Conservation (phyloP, 2,888 invertebrate genomes). For the Folsomia manolachei region DNA sequence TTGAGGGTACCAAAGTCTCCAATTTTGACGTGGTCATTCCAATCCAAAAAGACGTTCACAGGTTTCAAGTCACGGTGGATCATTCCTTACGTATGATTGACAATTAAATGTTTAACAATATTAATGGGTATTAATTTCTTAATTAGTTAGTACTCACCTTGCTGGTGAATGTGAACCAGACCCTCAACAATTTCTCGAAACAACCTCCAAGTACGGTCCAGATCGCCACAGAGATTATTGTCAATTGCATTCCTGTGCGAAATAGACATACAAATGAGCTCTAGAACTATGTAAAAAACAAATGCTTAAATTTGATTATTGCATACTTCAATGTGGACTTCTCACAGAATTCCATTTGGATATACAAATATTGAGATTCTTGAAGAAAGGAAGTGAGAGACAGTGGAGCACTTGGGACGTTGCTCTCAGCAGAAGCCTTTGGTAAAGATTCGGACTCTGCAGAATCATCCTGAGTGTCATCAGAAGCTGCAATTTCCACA, state of each 20-base stretch:
- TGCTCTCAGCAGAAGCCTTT: slow-evolving; percentile 7
- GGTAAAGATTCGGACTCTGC: slow-evolving; percentile 17
- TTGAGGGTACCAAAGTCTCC: slow-evolving; percentile 99
- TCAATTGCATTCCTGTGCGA: slow-evolving; percentile 78
- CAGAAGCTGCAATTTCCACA: not conserved
- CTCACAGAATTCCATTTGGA: slow-evolving; percentile 99
- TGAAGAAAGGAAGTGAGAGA: slow-evolving; percentile 28
- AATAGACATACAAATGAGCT: slow-evolving; percentile 28
- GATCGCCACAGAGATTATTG: slow-evolving; percentile 70
- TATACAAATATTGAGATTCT: slow-evolving; percentile 73
- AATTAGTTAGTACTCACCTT: too few species aligned
- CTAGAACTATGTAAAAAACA: not conserved
- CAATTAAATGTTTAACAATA: slow-evolving; percentile 85
- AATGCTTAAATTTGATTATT: too few species aligned
- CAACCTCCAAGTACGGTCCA: slow-evolving; percentile 80
- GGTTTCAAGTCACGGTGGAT: slow-evolving; percentile 48
- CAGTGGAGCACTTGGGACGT: not conserved
- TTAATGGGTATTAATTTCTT: too few species aligned
- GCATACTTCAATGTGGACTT: slow-evolving; percentile 75
- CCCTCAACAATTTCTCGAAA: slow-evolving; percentile 93
- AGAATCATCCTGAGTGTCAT: not conserved
- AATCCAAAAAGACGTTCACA: slow-evolving; percentile 92
- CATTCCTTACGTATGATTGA: slow-evolving; percentile 86
- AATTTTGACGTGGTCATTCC: slow-evolving; percentile 92
- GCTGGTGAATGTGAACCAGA: slow-evolving; percentile 85